Base-by-base conservation (phyloP, 2,797 vertebrate species). In the Vespertilio murinus region DNA sequence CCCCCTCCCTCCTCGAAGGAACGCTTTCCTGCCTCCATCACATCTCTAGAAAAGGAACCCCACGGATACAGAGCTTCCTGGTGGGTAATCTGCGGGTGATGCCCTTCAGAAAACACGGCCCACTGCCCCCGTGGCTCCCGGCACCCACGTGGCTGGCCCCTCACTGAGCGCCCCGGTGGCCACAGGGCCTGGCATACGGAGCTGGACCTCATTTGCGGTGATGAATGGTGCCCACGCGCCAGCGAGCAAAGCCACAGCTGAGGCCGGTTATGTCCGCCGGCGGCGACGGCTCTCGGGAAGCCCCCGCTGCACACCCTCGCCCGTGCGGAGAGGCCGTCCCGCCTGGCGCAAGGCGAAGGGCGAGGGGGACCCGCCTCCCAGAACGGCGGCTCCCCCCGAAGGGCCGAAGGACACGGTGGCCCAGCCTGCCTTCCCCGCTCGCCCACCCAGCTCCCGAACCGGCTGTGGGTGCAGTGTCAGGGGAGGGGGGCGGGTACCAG, bases 191-290 rank as follows among this genome's bases (percentile, higher is more conserved):
- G n/a, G 97, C 97, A 97, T 97, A 97, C 49, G 88, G 97, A 97
- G 97, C 97, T 90, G 74, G 96, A 97, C 96, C 95, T 98, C 98
- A 98, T 98, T 98, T 98, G 97, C 98, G 97, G 96, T 98, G 98
- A 98, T 98, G 98, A 98, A 98, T 98, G 97, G 97, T 95, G 94
- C 97, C 98, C 97, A 98, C 90, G 98, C 97, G 96, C 98, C 97
- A 97, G 97, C 90, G 97, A 98, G 97, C 98, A 97, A 98, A 98
- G 98, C 97, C 96, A 97, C 98, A 98, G 98, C 98, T 98, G 98
- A 98, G 98, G 98, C 98, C 93, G 96, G 98, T 98, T 98, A 98
- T 96, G 97, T 97, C 98, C 98, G 98, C 98, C 97, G 97, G 98
- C 98, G 82, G 92, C 95, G 88, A 97, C 52, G 83, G 98, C 97